Base-by-base conservation (phyloP, 1,140 invertebrate species). In the Apis cerana region DNA sequence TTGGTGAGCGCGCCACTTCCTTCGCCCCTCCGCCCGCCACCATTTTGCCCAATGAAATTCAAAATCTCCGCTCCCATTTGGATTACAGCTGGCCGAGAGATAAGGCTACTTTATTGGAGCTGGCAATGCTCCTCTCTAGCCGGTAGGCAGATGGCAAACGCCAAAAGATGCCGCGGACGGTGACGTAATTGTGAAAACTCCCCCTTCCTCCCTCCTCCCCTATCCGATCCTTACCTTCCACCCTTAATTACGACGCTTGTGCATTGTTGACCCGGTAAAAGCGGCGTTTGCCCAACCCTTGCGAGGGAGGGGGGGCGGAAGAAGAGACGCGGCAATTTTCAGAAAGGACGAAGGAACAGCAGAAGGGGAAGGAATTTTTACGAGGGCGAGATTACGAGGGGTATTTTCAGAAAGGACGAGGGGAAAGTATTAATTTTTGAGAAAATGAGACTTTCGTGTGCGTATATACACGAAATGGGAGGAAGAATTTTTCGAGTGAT, bases 51-150 rank as follows among this genome's bases (percentile, higher is more conserved):
- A 82, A 82, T 68, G 86, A 91, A 91, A 91, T 89, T 90, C 88
- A 89, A 90, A 91, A 92, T 90, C 88, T 89, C 86, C 81, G 80
- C 87, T 83, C 81, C 80, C 85, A 88, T 89, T 88, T 74, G 82
- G 89, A 83, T 87, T 88, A 68, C 74, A 86, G 84, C 85, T 89
- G 75, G 75, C 69, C 33, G 33, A 59, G 79, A 83, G 91, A 91
- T 92, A 91, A 92, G 88, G 83, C 80, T 80, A 87, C 83, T 91
- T 91, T 91, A 91, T 87, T 88, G 54, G 68, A 82, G 48, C 71
- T 82, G 78, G 81, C 85, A 88, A 86, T 89, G 81, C 84, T 77
- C 81, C 84, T 77, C 81, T 75, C 54, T 75, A 76, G 78, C 79
- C 83, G 83, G 83, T 82, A 84, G 79, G 83, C 83, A 84, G 83